phyloP scores from a whole-genome alignment of 1,140 invertebrate species.

The Drosophila novamexicana region DNA sequence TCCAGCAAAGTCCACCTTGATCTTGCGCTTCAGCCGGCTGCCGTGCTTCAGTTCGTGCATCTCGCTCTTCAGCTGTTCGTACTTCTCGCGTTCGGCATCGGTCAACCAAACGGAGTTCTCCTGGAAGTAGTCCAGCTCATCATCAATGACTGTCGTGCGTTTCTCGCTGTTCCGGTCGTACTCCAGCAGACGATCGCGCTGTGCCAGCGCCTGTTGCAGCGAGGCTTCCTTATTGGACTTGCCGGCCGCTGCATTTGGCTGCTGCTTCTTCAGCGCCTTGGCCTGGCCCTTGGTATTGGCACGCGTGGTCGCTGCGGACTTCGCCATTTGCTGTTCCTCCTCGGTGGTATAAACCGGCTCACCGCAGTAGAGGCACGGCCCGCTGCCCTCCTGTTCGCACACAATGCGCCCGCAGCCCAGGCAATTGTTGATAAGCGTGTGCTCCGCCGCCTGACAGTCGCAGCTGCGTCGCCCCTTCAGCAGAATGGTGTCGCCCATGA shows the following conservation, averaged over 20 bases:
- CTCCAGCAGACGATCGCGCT: conserved; percentile 93
- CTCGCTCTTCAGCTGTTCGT: conserved; percentile 90
- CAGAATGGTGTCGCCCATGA: conserved; percentile 87
- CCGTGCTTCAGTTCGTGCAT: conserved; percentile 89
- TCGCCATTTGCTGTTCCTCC: conserved; percentile 84
- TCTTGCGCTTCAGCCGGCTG: conserved; percentile 88
- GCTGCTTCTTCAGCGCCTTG: conserved; percentile 33
- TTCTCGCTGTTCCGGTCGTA: conserved; percentile 94
- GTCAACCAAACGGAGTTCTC: conserved; percentile 92
- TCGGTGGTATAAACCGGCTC: conserved; percentile 91
- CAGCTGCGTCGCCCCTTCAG: conserved; percentile 93
- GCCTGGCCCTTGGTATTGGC: conserved; percentile 2
- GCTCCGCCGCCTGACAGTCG: conserved; percentile 96
- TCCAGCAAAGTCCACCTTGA: conserved; percentile 94
- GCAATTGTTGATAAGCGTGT: conserved; percentile 97
- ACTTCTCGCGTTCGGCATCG: conserved; percentile 88
- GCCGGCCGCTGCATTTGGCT: neutral
- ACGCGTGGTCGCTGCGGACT: conserved; percentile 2
- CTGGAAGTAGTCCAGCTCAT: conserved; percentile 96
- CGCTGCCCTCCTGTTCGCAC: conserved; percentile 98
- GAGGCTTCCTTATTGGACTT: conserved; percentile 73
- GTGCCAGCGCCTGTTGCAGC: conserved; percentile 90
- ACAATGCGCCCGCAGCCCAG: conserved; percentile 96
- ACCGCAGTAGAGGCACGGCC: conserved; percentile 97
- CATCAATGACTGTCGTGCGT: conserved; percentile 96